Conservation (phyloP, 1,140 invertebrate species). For the Leptinotarsa lineolata region DNA sequence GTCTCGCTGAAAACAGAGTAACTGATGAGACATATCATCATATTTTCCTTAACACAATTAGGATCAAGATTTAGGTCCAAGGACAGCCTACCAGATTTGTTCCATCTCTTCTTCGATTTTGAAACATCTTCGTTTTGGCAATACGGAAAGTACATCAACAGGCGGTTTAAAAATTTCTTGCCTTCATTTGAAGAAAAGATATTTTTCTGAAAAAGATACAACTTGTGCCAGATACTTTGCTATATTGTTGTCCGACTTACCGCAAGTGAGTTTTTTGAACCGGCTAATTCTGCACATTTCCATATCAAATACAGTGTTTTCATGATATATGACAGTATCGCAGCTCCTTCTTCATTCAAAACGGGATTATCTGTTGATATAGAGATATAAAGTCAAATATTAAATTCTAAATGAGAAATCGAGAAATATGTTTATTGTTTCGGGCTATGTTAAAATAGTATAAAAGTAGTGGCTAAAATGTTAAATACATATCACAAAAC, state of each 20-base stretch:
- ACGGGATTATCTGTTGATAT: conserved; percentile 32
- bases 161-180: conserved; percentile 43
- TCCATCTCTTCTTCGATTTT: conserved; percentile 28
- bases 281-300: conserved; percentile 37
- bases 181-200: conserved; percentile 41
- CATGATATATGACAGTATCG: conserved; percentile 45
- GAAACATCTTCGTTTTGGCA: conserved; percentile 32
- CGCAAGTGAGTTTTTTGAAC: conserved; percentile 13
- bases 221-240: no score
- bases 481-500: no score
- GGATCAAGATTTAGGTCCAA: conserved; percentile 52
- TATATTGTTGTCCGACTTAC: background rate
- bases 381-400: no score
- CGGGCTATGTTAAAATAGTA: no score
- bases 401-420: no score
- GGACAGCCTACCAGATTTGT: conserved; percentile 33
- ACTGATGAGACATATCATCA: conserved; percentile 58
- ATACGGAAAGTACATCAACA: conserved; percentile 47
- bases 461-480: no score
- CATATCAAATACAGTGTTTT: conserved; percentile 46
- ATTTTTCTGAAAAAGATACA: conserved; percentile 33
- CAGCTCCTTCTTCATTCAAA: conserved; percentile 43
- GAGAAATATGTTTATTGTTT: no score
- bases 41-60: conserved; percentile 60
- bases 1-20: conserved; percentile 58